phyloP scores from a whole-genome alignment of 2,113 vertebrate genomes.

The Rhabdornis inornatus region DNA sequence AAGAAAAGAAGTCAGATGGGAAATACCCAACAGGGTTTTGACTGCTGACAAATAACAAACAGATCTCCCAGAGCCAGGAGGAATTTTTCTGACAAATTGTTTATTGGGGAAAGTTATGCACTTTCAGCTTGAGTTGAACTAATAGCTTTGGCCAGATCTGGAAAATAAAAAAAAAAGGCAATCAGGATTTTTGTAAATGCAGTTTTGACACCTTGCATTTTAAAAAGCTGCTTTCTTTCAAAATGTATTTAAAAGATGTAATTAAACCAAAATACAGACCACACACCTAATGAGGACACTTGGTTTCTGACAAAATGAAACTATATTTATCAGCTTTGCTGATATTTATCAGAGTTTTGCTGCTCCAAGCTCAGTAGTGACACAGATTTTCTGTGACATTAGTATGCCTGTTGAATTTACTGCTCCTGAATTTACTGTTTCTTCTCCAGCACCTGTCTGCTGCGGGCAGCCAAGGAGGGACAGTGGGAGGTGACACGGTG shows the following conservation, averaged over 20 bases:
- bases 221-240: not conserved
- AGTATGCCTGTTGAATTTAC: not conserved
- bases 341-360: not conserved
- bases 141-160: not conserved
- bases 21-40: constrained; percentile 46
- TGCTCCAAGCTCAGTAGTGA: not conserved
- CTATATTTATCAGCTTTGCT: not conserved
- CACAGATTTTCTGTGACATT: not conserved
- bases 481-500: fast-evolving
- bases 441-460: not conserved
- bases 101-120: not conserved
- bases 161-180: not conserved
- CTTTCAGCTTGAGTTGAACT: not conserved
- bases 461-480: not conserved
- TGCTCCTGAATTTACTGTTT: not conserved
- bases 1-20: constrained; percentile 50
- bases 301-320: constrained; percentile 19
- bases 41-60: constrained; percentile 40
- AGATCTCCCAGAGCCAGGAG: constrained; percentile 4
- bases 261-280: not conserved
- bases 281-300: not conserved
- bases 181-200: not conserved
- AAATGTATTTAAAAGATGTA: not conserved
- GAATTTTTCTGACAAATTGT: constrained; percentile 33
- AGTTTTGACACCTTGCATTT: not conserved